phyloP scores from a whole-genome alignment of 2,888 invertebrate species.

The Tetanocera ferruginea region DNA sequence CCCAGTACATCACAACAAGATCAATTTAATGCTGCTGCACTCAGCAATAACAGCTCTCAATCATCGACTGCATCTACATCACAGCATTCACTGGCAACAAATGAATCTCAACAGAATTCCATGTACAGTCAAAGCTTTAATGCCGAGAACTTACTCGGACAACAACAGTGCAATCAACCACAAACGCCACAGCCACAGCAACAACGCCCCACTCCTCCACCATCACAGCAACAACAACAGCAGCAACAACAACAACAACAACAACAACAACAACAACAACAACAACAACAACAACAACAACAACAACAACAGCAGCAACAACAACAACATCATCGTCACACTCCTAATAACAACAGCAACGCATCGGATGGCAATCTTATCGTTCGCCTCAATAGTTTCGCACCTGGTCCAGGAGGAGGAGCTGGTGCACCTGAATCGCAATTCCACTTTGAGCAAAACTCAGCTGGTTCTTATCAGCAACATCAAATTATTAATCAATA shows the following conservation, averaged over 20 bases:
- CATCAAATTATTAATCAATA: conserved; percentile 65
- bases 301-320: too few species aligned
- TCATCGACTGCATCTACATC: conserved; percentile 66
- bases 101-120: conserved; percentile 68
- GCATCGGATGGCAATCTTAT: conserved; percentile 61
- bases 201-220: conserved; percentile 38
- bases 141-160: conserved; percentile 63
- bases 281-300: conserved; percentile 37
- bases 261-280: conserved; percentile 54
- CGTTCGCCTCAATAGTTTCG: conserved; percentile 65
- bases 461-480: conserved; percentile 63
- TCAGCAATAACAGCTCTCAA: conserved; percentile 67
- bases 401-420: conserved; percentile 41
- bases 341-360: conserved; percentile 57
- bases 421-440: conserved; percentile 58
- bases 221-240: conserved; percentile 49
- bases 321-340: conserved; percentile 59
- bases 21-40: conserved; percentile 65
- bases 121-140: conserved; percentile 68
- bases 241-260: conserved; percentile 52
- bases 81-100: conserved; percentile 65
- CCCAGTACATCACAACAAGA: conserved; percentile 66
- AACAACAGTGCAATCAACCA: conserved; percentile 51
- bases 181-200: conserved; percentile 52
- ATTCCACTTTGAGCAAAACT: conserved; percentile 64